phyloP scores from a whole-genome alignment of 2,888 invertebrate genomes.

The Drosophila limbata region DNA sequence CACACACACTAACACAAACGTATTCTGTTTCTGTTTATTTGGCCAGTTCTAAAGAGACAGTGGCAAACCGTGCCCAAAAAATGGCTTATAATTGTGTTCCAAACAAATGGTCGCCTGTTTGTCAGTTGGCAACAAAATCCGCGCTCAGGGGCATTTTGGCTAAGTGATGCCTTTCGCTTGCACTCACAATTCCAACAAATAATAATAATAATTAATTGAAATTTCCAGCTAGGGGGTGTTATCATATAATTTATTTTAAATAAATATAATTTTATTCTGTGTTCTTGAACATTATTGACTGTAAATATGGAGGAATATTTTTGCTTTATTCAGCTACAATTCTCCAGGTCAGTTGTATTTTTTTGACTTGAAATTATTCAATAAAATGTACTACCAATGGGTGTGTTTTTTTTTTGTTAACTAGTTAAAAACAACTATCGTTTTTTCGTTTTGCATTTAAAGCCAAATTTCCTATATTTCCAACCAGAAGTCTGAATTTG shows the following conservation, averaged over 20 bases:
- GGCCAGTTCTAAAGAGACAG: slow-evolving; percentile 16
- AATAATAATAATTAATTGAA: slow-evolving; percentile 3
- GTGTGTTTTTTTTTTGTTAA: background rate
- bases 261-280: background rate
- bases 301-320: background rate
- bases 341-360: background rate
- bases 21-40: slow-evolving; percentile 34
- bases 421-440: background rate
- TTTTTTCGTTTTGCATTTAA: too few species aligned
- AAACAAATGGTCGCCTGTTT: slow-evolving; percentile 42
- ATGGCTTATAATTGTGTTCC: slow-evolving; percentile 48
- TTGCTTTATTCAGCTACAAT: background rate
- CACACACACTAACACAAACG: background rate
- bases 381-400: background rate
- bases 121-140: slow-evolving; percentile 23
- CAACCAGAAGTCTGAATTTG: background rate
- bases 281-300: too few species aligned
- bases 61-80: slow-evolving; percentile 47
- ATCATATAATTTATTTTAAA: background rate
- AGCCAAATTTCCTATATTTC: too few species aligned
- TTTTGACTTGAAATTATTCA: background rate
- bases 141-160: background rate
- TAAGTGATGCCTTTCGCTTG: slow-evolving; percentile 1
- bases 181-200: background rate
- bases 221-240: too few species aligned